Evolutionary conservation across 2,888 invertebrate genomes (phyloP).

Genomic region (Pasiphila rectangulata): DNA sequence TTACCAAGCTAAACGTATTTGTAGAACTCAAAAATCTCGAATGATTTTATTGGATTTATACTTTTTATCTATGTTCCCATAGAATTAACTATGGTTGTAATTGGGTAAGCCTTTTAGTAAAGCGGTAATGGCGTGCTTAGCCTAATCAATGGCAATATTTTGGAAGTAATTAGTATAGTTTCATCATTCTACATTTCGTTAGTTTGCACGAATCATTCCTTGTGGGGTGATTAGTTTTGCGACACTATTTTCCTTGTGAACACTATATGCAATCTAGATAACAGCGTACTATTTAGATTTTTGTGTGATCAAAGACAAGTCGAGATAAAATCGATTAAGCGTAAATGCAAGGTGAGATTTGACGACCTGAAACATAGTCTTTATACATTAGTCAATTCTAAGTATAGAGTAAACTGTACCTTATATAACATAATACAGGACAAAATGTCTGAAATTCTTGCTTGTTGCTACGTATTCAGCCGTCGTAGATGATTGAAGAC

Average conservation of each 20-base stretch:
- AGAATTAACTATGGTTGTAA: constrained; percentile 21
- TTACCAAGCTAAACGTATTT: constrained; percentile 43
- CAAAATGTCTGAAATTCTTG: not conserved
- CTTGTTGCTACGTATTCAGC: not conserved
- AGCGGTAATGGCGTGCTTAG: constrained; percentile 23
- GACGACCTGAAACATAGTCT: constrained; percentile 4
- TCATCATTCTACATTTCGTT: constrained; percentile 69
- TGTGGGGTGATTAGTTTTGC: constrained; percentile 47
- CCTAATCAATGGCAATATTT: constrained; percentile 44
- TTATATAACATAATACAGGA: not conserved
- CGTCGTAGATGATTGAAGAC: not conserved
- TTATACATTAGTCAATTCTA: constrained; percentile 4
- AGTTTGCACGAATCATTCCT: constrained; percentile 85
- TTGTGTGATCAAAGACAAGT: no score
- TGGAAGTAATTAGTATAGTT: constrained; percentile 48
- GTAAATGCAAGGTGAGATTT: constrained; percentile 29
- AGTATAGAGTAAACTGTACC: constrained; percentile 2
- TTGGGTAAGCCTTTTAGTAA: constrained; percentile 26
- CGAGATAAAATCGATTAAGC: constrained; percentile 25
- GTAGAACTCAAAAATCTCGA: constrained; percentile 38
- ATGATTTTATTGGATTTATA: constrained; percentile 30
- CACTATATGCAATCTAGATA: constrained; percentile 22
- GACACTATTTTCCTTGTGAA: constrained; percentile 17
- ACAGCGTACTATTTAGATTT: constrained; percentile 24
- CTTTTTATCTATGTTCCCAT: constrained; percentile 27